Evolutionary conservation across 1,140 invertebrate species (phyloP).

Genomic region (Nymphalis io): DNA sequence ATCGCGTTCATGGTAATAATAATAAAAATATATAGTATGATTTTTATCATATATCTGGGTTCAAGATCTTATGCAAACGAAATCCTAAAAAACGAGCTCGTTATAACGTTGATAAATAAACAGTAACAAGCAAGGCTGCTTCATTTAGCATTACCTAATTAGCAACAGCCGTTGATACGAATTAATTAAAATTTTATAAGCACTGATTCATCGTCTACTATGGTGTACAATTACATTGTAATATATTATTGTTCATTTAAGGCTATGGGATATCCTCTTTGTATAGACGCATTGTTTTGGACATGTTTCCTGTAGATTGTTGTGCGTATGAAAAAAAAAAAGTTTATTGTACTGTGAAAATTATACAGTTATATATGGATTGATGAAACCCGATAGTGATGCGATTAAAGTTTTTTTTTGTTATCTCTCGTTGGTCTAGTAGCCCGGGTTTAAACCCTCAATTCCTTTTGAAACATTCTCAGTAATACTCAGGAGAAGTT

Average conservation of each 20-base stretch:
- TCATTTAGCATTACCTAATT: constrained; percentile 35
- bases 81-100: background rate
- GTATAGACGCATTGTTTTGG: constrained; percentile 47
- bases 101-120: background rate
- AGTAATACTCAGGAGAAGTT: too few species aligned
- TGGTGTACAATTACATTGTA: constrained; percentile 43
- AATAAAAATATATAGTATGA: too few species aligned
- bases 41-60: background rate
- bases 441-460: too few species aligned
- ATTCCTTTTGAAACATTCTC: too few species aligned
- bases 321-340: background rate
- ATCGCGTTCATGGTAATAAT: too few species aligned
- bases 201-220: constrained; percentile 47
- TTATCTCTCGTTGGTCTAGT: too few species aligned
- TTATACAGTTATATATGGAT: background rate
- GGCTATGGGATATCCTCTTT: constrained; percentile 61
- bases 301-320: constrained; percentile 50
- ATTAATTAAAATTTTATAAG: constrained; percentile 45
- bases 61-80: too few species aligned
- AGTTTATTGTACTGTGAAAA: constrained; percentile 3
- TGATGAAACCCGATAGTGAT: background rate
- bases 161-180: constrained; percentile 6
- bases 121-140: constrained; percentile 22
- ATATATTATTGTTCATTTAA: constrained; percentile 45
- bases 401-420: too few species aligned